Percentiles rank a stretch among this genome's conserved stretches.
These are phyloP conservation scores for Crocallis elinguaria DNA, from an alignment of 2,888 invertebrate species.

Conservation along the genomic window DNA sequence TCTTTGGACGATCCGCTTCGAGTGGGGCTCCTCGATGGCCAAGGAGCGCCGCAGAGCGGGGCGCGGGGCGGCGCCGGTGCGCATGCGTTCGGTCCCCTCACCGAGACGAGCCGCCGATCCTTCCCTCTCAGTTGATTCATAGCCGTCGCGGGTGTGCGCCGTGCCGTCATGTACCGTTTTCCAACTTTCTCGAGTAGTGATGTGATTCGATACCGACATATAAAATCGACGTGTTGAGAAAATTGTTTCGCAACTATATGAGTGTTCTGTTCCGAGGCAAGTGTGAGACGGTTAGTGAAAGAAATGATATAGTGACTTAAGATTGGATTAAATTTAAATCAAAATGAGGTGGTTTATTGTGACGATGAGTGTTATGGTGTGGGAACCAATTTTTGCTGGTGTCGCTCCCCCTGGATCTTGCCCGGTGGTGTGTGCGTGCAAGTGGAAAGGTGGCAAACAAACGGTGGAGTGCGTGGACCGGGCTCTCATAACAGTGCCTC, in stretches of 20 bases:
- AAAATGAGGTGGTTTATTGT: conserved; percentile 81
- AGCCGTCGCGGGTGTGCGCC: conserved; percentile 72
- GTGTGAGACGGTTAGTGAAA: conserved; percentile 50
- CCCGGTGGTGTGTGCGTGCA: conserved; percentile 93
- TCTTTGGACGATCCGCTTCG: conserved; percentile 78
- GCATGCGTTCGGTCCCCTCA: conserved; percentile 78
- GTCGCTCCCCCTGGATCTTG: conserved; percentile 86
- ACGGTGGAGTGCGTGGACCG: conserved; percentile 95
- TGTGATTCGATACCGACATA: conserved; percentile 79
- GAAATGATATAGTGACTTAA: conserved; percentile 63
- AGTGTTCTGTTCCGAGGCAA: conserved; percentile 36
- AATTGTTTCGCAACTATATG: conserved; percentile 52
- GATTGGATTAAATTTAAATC: conserved; percentile 58
- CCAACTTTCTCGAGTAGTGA: conserved; percentile 84
- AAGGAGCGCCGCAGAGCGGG: conserved; percentile 83
- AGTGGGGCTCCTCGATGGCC: conserved; percentile 75
- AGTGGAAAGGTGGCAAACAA: conserved; percentile 97
- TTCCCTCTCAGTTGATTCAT: conserved; percentile 79
- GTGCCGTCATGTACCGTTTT: conserved; percentile 87
- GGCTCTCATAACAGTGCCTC: conserved; percentile 92
- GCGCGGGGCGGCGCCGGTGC: conserved; percentile 73
- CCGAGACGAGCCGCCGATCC: conserved; percentile 74
- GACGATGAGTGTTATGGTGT: conserved; percentile 76
- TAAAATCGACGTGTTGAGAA: conserved; percentile 55
- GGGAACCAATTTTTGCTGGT: conserved; percentile 70